Evolutionary conservation across 2,797 vertebrate species (phyloP).

Genomic region (Limosa lapponica): DNA sequence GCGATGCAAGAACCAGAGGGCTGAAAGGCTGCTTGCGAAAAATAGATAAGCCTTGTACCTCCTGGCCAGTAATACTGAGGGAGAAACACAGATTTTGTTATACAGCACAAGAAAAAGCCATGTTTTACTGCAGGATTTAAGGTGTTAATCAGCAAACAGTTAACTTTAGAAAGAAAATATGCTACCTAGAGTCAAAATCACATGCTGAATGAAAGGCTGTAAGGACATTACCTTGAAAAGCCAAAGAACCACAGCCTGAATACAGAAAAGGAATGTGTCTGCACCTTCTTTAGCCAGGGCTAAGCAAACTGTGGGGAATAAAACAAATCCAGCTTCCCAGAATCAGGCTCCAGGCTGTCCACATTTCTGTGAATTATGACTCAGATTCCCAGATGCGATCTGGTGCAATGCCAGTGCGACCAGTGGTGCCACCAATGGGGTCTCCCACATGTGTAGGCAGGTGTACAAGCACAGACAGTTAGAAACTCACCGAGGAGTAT

Average conservation of each 20-base stretch:
- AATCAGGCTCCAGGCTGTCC: not conserved
- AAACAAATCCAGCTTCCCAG: not conserved
- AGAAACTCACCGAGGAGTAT: not conserved
- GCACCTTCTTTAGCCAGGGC: not conserved
- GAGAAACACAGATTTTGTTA: not conserved
- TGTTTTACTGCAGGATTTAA: not conserved
- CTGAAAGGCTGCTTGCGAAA: not conserved
- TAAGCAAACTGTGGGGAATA: not conserved
- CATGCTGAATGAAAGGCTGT: not conserved
- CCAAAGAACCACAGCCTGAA: not conserved
- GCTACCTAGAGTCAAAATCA: not conserved
- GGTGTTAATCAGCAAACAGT: not conserved
- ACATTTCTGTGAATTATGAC: not conserved
- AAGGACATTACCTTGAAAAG: not conserved
- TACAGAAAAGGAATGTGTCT: not conserved
- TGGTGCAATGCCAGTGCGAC: not conserved
- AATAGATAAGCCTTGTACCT: not conserved
- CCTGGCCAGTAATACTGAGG: not conserved
- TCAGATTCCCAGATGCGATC: not conserved
- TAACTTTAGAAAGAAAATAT: not conserved
- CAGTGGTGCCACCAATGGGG: not conserved
- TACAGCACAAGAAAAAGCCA: not conserved
- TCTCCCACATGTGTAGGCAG: fast-evolving
- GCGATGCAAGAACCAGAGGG: not conserved
- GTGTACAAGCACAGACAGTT: not conserved